These are phyloP conservation scores for Cynoglossus semilaevis DNA, from an alignment of 2,113 vertebrate species.

Conservation along the genomic window DNA sequence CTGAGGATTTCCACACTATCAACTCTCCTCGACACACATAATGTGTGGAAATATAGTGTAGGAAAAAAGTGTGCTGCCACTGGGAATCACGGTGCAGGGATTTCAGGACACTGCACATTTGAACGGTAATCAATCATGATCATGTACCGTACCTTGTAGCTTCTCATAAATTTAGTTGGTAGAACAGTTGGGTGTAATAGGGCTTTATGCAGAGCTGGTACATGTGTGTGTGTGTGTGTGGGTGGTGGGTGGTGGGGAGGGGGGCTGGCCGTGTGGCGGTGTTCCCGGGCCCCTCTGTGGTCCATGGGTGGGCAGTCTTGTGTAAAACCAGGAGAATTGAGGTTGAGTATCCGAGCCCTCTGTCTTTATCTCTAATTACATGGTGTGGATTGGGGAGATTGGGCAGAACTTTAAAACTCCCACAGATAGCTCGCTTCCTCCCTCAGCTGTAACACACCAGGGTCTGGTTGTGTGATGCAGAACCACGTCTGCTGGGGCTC, in stretches of 20 bases:
- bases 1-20: conserved; percentile 41
- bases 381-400: conserved; percentile 61
- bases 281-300: conserved; percentile 38
- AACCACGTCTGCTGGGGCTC: conserved; percentile 55
- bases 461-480: conserved; percentile 59
- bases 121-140: conserved; percentile 35
- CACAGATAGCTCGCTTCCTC: conserved; percentile 30
- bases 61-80: neutral
- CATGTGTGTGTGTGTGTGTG: no score
- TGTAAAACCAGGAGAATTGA: conserved; percentile 65
- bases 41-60: conserved; percentile 1
- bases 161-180: conserved; percentile 20
- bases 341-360: conserved; percentile 65
- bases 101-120: conserved; percentile 17
- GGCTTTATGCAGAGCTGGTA: conserved; percentile 11
- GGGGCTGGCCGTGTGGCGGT: conserved; percentile 28
- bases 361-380: conserved; percentile 76
- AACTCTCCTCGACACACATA: conserved; percentile 18
- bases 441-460: conserved; percentile 36
- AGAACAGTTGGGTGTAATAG: conserved; percentile 32
- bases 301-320: conserved; percentile 54
- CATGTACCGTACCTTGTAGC: conserved; percentile 7
- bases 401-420: conserved; percentile 57
- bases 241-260: no score
- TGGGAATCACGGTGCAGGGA: conserved; percentile 13